These are phyloP conservation scores for Redunca redunca DNA, from an alignment of 2,113 vertebrate species.

Conservation along the genomic window DNA sequence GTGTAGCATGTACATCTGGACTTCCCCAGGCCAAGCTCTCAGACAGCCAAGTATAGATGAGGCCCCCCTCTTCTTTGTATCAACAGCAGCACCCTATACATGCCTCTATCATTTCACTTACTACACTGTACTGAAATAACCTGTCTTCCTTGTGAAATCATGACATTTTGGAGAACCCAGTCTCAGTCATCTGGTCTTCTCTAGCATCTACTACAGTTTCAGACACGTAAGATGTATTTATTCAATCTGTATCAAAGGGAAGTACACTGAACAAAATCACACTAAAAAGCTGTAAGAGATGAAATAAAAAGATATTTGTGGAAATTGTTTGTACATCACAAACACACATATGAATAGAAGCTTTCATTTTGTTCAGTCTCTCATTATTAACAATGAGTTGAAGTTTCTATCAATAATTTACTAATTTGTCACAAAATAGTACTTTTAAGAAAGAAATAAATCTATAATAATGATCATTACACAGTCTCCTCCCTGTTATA, in stretches of 20 bases:
- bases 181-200: neutral
- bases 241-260: neutral
- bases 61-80: neutral
- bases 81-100: fast-evolving
- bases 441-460: neutral
- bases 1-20: neutral
- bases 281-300: neutral
- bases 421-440: neutral
- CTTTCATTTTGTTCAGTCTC: neutral
- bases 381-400: neutral
- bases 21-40: neutral
- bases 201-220: neutral
- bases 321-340: neutral
- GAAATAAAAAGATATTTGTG: neutral
- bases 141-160: neutral
- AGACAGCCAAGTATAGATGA: fast-evolving
- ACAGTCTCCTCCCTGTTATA: neutral
- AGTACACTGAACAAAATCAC: neutral
- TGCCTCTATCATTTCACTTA: neutral
- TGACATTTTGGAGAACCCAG: neutral
- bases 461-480: neutral
- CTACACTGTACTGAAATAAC: neutral
- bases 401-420: neutral
- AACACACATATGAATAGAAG: neutral
- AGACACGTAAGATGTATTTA: neutral